phyloP scores from a whole-genome alignment of 2,888 invertebrate genomes.

The Ophion ventricosus region DNA sequence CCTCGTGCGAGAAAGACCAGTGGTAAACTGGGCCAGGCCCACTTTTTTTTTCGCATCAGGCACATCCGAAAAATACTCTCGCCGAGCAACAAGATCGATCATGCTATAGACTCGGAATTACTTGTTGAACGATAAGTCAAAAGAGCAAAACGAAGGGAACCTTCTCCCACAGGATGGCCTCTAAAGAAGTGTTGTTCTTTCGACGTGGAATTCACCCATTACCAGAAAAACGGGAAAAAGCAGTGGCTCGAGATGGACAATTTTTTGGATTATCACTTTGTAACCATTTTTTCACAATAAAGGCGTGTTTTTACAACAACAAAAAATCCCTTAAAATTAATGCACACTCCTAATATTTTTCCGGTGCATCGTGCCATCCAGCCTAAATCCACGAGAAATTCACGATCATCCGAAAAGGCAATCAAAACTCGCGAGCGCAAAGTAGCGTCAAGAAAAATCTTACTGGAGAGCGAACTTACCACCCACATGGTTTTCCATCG shows the following conservation, averaged over 20 bases:
- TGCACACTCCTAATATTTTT: too few species aligned
- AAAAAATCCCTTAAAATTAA: too few species aligned
- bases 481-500: not conserved
- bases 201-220: too few species aligned
- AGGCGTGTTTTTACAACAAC: too few species aligned
- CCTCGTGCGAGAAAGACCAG: not conserved
- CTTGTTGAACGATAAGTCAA: not conserved
- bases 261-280: too few species aligned
- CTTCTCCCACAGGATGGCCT: too few species aligned
- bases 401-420: not conserved
- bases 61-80: not conserved
- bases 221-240: too few species aligned
- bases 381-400: not conserved
- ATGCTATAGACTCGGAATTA: not conserved
- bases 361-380: not conserved
- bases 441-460: not conserved
- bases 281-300: too few species aligned
- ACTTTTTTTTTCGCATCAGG: slow-evolving; percentile 10
- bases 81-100: not conserved
- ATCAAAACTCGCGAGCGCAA: not conserved
- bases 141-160: not conserved
- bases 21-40: slow-evolving; percentile 14
- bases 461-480: not conserved
- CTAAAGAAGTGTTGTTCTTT: too few species aligned
- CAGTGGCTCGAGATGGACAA: too few species aligned